phyloP scores from a whole-genome alignment of 2,888 invertebrate genomes.

The Aphrophora alni region DNA sequence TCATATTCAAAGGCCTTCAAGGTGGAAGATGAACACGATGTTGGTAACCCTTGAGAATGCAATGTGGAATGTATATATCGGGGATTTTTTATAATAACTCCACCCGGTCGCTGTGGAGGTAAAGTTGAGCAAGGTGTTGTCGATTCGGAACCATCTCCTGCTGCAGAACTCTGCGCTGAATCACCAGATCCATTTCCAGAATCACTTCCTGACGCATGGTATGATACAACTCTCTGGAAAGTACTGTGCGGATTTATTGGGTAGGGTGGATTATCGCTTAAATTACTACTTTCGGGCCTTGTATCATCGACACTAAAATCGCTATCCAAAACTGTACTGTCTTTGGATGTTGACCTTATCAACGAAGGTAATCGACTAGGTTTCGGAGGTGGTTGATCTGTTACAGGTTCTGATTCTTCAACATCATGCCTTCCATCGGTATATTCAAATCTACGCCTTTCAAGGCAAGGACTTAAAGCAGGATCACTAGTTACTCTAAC shows the following conservation, averaged over 20 bases:
- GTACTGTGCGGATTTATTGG: constrained; percentile 57
- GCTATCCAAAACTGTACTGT: constrained; percentile 48
- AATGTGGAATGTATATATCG: constrained; percentile 58
- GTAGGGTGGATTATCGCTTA: constrained; percentile 22
- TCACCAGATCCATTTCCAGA: constrained; percentile 91
- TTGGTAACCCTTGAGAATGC: constrained; percentile 61
- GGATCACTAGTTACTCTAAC: constrained; percentile 69
- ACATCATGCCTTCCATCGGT: constrained; percentile 52
- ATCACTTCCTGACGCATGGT: constrained; percentile 74
- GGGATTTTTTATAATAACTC: constrained; percentile 73
- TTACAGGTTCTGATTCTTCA: constrained; percentile 57
- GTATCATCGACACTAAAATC: constrained; percentile 51
- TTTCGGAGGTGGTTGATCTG: constrained; percentile 53
- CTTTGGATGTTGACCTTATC: constrained; percentile 61
- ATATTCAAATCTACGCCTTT: constrained; percentile 62
- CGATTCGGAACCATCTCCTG: constrained; percentile 50
- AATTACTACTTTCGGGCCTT: constrained; percentile 42
- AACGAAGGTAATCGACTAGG: constrained; percentile 61
- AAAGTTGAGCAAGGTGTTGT: constrained; percentile 53
- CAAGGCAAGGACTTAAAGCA: constrained; percentile 64
- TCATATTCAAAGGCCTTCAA: constrained; percentile 62
- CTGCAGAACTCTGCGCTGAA: constrained; percentile 72
- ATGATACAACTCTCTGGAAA: constrained; percentile 62
- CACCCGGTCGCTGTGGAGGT: constrained; percentile 53
- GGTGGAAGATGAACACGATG: constrained; percentile 69